Percentiles rank a stretch among this genome's conserved stretches.
phyloP scores from a whole-genome alignment of 1,140 invertebrate genomes.

The Argopecten irradians region DNA sequence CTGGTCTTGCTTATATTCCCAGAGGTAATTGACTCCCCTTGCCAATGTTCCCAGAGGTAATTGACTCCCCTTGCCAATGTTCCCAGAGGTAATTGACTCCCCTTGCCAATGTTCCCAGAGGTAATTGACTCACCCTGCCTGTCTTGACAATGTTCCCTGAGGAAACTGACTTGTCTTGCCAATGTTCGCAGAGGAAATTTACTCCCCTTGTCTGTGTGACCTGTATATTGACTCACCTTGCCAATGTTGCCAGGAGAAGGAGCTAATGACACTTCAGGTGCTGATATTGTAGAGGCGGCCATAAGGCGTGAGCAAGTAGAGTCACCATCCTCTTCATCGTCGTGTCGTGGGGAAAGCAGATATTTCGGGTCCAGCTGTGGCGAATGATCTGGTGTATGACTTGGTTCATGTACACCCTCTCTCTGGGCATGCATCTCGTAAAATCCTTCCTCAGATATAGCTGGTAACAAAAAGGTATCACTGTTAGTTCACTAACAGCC shows the following conservation, averaged over 20 bases:
- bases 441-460: conserved; percentile 64
- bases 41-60: too few species aligned
- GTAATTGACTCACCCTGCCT: too few species aligned
- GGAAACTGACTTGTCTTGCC: too few species aligned
- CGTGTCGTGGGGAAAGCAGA: conserved; percentile 29
- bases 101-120: too few species aligned
- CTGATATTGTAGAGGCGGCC: conserved; percentile 70
- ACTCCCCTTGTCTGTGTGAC: not conserved
- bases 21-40: too few species aligned
- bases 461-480: conserved; percentile 42
- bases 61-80: too few species aligned
- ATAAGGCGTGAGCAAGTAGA: conserved; percentile 57
- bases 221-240: conserved; percentile 57
- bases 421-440: conserved; percentile 57
- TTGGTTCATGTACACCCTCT: conserved; percentile 51
- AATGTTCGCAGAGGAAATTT: not conserved
- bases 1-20: too few species aligned
- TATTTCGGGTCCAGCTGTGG: conserved; percentile 37
- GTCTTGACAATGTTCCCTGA: too few species aligned
- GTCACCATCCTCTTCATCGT: conserved; percentile 47
- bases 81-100: too few species aligned
- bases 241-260: conserved; percentile 69
- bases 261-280: conserved; percentile 71
- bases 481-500: not conserved
- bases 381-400: conserved; percentile 41